Conservation (phyloP, 2,113 vertebrate species). For the Python bivittatus region DNA sequence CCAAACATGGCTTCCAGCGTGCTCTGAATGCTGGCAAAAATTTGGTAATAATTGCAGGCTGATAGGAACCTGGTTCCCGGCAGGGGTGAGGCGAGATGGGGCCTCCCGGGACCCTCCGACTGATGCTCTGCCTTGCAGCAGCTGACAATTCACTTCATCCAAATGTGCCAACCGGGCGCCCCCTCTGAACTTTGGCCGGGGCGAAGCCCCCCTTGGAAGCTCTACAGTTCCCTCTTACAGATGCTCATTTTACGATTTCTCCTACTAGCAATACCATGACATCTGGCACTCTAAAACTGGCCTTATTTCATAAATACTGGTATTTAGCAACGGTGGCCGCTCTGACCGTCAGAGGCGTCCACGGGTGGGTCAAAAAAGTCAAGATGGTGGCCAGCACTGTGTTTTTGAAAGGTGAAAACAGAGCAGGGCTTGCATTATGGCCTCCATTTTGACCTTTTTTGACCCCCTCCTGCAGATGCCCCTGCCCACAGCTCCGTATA, state of each 20-base stretch:
- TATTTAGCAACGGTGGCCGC: neutral
- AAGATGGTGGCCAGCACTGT: neutral
- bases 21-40: too few relatives aligned
- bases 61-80: neutral
- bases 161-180: neutral
- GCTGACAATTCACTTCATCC: neutral
- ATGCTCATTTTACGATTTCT: neutral
- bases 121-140: neutral
- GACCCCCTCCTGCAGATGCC: too few relatives aligned
- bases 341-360: neutral
- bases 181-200: neutral
- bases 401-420: too few relatives aligned
- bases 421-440: too few relatives aligned
- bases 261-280: neutral
- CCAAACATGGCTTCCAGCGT: too few relatives aligned
- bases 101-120: neutral
- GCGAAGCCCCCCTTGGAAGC: neutral
- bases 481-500: neutral
- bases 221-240: neutral
- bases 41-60: neutral
- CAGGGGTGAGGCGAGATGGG: neutral
- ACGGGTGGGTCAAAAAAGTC: neutral
- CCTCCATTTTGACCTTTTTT: neutral
- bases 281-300: neutral
- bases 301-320: fast-evolving